phyloP scores from a whole-genome alignment of 2,113 vertebrate species.

The Etheostoma spectabile region DNA sequence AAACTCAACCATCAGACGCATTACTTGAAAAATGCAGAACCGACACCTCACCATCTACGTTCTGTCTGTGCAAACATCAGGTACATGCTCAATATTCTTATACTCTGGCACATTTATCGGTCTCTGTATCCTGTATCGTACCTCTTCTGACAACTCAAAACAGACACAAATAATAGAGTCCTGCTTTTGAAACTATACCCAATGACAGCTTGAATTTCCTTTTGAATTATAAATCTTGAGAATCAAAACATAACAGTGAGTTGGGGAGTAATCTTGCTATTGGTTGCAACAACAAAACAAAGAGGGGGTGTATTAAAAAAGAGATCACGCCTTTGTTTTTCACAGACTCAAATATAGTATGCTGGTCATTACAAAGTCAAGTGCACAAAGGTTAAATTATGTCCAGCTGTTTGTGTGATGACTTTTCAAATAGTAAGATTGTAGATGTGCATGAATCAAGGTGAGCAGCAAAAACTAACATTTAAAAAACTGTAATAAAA shows the following conservation, averaged over 20 bases:
- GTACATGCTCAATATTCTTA: not conserved
- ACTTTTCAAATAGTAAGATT: not conserved
- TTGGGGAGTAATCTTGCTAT: not conserved
- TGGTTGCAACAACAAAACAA: conserved; percentile 5
- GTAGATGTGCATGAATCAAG: not conserved
- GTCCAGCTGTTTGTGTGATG: not conserved
- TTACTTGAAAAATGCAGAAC: not conserved
- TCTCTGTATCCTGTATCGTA: not conserved
- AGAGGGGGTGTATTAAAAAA: not conserved
- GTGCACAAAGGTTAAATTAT: not conserved
- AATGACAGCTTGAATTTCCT: not conserved
- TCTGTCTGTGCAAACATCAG: not conserved
- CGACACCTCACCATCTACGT: not conserved
- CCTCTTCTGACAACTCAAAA: not conserved
- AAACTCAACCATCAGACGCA: no score
- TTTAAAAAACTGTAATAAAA: not conserved
- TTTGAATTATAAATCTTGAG: conserved; percentile 7
- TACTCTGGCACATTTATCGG: not conserved
- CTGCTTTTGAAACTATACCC: not conserved
- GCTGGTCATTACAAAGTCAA: not conserved
- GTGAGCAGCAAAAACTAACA: not conserved
- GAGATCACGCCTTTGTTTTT: not conserved
- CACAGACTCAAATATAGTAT: not conserved
- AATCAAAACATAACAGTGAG: not conserved
- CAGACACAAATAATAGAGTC: not conserved